Conservation (phyloP, 2,113 vertebrate species). For the Hystrix brachyura region DNA sequence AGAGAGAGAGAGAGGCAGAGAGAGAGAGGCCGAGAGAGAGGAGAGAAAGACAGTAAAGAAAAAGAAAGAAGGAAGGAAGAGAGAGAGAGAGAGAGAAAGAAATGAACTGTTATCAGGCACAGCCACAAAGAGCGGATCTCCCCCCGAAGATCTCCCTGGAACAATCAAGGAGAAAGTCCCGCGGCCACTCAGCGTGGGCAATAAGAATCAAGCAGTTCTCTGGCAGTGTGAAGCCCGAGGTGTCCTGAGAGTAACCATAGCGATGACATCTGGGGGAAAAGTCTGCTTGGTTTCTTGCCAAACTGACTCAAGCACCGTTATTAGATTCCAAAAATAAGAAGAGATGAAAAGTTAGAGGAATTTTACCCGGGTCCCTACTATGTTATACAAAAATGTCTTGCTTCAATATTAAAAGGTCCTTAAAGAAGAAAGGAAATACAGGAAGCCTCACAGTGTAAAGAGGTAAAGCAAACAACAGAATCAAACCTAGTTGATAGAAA, state of each 20-base stretch:
- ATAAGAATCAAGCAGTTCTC: background rate
- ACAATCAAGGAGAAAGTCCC: background rate
- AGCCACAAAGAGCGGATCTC: background rate
- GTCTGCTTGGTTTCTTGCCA: background rate
- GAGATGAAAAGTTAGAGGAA: background rate
- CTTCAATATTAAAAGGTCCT: background rate
- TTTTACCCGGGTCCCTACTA: background rate
- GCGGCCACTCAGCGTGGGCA: background rate
- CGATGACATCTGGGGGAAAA: background rate
- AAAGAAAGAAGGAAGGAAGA: background rate
- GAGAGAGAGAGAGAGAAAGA: background rate
- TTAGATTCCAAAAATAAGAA: background rate
- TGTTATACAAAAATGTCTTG: background rate
- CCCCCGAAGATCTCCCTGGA: too few relatives aligned
- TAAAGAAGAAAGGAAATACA: background rate
- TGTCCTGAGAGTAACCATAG: background rate
- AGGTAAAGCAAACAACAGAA: background rate
- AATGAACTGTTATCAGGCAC: background rate
- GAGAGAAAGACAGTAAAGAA: too few relatives aligned
- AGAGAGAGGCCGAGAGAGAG: too few relatives aligned
- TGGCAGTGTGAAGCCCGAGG: background rate
- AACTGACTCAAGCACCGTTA: background rate
- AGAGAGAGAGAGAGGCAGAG: too few relatives aligned
- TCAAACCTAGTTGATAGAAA: background rate
- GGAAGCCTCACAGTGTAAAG: background rate